Evolutionary conservation across 37 sponge, comb jelly and placozoan species (phyloP).

Genomic region (Beroe forskalii): DNA sequence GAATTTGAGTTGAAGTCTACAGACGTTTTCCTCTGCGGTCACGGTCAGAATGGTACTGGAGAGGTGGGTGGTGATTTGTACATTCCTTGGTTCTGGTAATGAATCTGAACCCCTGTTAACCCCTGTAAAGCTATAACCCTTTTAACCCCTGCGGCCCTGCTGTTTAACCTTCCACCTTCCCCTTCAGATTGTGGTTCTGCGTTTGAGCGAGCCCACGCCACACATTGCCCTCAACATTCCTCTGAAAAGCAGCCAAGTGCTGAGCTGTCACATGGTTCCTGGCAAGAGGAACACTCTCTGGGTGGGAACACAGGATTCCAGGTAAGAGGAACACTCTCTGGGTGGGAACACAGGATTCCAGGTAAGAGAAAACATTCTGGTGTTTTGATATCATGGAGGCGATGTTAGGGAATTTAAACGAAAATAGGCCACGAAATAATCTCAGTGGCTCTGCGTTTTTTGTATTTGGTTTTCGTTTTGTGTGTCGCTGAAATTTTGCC

Average conservation of each 20-base stretch:
- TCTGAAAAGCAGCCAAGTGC: neutral
- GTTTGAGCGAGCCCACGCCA: constrained; percentile 31
- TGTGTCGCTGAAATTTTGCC: no score
- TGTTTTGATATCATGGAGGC: no score
- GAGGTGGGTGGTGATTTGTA: constrained; percentile 21
- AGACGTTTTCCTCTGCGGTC: constrained; percentile 53
- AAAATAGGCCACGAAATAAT: no score
- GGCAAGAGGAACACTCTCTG: constrained; percentile 41
- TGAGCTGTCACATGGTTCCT: constrained; percentile 63
- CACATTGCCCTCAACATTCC: constrained; percentile 35
- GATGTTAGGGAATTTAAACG: no score
- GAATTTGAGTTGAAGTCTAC: constrained; percentile 45
- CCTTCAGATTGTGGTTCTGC: constrained; percentile 34
- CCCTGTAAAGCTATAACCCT: no score
- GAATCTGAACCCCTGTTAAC: neutral
- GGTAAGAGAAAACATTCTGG: no score
- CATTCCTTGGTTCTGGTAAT: neutral
- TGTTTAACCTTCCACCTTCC: neutral
- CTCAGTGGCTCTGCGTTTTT: no score
- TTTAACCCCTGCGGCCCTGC: no score
- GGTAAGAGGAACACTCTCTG: constrained; percentile 49
- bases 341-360: constrained; percentile 55
- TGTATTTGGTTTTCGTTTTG: no score
- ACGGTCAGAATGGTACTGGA: constrained; percentile 43
- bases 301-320: constrained; percentile 55